These are phyloP conservation scores for Chrysolina oricalcia DNA, from an alignment of 2,888 invertebrate genomes.

Conservation along the genomic window DNA sequence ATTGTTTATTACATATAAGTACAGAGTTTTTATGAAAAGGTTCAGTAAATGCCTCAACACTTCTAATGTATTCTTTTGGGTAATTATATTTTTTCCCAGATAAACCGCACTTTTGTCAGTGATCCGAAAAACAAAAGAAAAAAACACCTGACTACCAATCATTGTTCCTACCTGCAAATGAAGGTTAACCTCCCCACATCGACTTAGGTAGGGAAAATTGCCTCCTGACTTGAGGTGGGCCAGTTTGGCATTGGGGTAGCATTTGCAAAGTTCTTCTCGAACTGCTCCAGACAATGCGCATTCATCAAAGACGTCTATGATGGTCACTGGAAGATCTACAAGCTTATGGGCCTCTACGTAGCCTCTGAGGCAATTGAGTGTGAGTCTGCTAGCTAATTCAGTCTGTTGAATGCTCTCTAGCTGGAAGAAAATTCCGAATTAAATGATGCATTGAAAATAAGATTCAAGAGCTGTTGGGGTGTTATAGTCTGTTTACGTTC, in stretches of 20 bases:
- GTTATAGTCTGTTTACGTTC: too few species aligned
- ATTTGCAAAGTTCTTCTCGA: slow-evolving; percentile 87
- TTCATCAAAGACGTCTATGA: slow-evolving; percentile 93
- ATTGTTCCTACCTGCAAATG: slow-evolving; percentile 81
- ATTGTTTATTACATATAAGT: too few species aligned
- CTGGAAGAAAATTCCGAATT: slow-evolving; percentile 72
- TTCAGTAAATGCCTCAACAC: too few species aligned
- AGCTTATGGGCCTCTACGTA: slow-evolving; percentile 86
- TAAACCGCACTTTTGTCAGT: too few species aligned
- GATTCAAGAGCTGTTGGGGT: too few species aligned
- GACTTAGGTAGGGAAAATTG: slow-evolving; percentile 92
- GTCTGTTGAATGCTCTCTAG: slow-evolving; percentile 87
- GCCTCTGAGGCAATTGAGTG: slow-evolving; percentile 87
- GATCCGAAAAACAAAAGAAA: neutral
- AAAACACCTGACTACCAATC: neutral
- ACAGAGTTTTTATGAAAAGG: too few species aligned
- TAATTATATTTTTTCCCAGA: too few species aligned
- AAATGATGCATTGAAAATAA: neutral
- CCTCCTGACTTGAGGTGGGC: slow-evolving; percentile 92
- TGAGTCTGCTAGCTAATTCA: slow-evolving; percentile 89
- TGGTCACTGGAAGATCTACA: slow-evolving; percentile 81
- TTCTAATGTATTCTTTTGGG: too few species aligned
- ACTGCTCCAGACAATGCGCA: slow-evolving; percentile 86
- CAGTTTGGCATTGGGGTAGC: slow-evolving; percentile 88
- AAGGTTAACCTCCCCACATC: slow-evolving; percentile 91